These are phyloP conservation scores for Zaprionus gabonicus DNA, from an alignment of 1,140 invertebrate genomes.

Conservation along the genomic window DNA sequence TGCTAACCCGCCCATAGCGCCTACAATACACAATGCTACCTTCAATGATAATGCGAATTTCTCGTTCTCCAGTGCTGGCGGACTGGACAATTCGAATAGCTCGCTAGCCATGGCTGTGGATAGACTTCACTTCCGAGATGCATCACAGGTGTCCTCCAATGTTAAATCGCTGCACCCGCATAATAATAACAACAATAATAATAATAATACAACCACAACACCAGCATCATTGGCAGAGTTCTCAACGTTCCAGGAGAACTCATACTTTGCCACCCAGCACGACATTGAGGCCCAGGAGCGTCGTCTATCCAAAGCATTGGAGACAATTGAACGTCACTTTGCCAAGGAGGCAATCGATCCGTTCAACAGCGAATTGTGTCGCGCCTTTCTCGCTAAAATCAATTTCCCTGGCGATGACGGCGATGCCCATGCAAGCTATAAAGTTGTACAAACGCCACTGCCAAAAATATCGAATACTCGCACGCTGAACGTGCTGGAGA, in stretches of 20 bases:
- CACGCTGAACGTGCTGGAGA: constrained; percentile 85
- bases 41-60: constrained; percentile 82
- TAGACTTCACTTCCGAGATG: constrained; percentile 74
- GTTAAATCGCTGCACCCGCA: constrained; percentile 55
- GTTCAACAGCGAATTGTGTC: constrained; percentile 86
- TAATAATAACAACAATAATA: constrained; percentile 64
- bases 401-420: constrained; percentile 85
- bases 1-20: constrained; percentile 9
- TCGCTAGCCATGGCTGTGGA: constrained; percentile 73
- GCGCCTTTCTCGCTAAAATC: constrained; percentile 86
- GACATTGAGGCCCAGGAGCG: constrained; percentile 76
- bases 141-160: constrained; percentile 31
- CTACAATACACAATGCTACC: constrained; percentile 54
- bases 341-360: constrained; percentile 85
- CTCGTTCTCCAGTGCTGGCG: constrained; percentile 77
- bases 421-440: constrained; percentile 73
- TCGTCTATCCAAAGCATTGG: constrained; percentile 73
- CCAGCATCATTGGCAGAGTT: constrained; percentile 56
- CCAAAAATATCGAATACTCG: constrained; percentile 85
- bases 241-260: constrained; percentile 84
- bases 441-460: constrained; percentile 77
- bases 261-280: constrained; percentile 82
- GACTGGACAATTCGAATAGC: constrained; percentile 77
- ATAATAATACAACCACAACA: constrained; percentile 41
- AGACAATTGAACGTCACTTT: constrained; percentile 76